Evolutionary conservation across 1,140 invertebrate genomes (phyloP).

Genomic region (Ceratoteleas bidentatus): DNA sequence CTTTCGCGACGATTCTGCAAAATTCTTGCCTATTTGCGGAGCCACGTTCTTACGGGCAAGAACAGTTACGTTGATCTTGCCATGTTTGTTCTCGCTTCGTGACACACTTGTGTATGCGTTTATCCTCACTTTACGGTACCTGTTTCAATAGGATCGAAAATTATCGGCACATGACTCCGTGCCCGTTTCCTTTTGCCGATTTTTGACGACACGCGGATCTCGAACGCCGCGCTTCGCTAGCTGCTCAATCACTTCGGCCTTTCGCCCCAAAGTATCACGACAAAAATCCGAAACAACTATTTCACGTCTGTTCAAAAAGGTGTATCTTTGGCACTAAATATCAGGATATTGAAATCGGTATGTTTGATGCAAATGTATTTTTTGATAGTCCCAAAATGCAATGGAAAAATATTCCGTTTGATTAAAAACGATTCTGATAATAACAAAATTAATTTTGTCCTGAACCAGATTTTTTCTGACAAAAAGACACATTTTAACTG

Average conservation of each 20-base stretch:
- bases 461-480: no score
- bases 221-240: neutral
- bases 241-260: neutral
- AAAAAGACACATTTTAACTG: no score
- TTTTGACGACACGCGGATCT: conserved; percentile 12
- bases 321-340: no score
- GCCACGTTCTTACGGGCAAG: conserved; percentile 62
- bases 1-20: conserved; percentile 56
- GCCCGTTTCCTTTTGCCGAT: conserved; percentile 17
- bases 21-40: conserved; percentile 66
- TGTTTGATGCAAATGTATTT: no score
- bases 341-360: no score
- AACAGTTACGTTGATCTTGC: conserved; percentile 71
- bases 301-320: no score
- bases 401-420: no score
- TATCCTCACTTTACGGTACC: conserved; percentile 69
- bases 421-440: no score
- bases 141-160: conserved; percentile 66
- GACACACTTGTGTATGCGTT: conserved; percentile 68
- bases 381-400: no score
- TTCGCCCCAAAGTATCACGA: neutral
- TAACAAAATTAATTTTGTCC: no score
- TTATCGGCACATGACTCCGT: conserved; percentile 54
- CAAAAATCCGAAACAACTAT: no score
- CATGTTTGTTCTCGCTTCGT: conserved; percentile 69